Percentiles rank a stretch among this genome's conserved stretches.
Conservation (phyloP, 2,888 invertebrate species). For the Cyclophora punctaria region DNA sequence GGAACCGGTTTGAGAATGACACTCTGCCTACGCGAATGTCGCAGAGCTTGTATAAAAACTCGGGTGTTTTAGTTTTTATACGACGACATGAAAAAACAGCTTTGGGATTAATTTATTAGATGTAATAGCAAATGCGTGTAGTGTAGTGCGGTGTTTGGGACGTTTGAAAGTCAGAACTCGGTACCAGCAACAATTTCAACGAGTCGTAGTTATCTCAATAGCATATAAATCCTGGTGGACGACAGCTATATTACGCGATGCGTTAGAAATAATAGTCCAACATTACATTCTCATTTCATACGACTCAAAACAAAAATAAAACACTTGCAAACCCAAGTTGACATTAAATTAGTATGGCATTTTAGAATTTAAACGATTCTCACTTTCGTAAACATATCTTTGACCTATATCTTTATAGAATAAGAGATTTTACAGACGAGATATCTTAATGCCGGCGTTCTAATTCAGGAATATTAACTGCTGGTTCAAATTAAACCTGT, state of each 20-base stretch:
- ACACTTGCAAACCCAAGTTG: too few species aligned
- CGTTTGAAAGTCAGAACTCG: slow-evolving; percentile 18
- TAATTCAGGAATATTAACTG: not conserved
- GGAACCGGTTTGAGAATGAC: slow-evolving; percentile 35
- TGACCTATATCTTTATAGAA: too few species aligned
- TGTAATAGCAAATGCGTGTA: slow-evolving; percentile 22
- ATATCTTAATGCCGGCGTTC: too few species aligned
- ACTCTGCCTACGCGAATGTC: slow-evolving; percentile 36
- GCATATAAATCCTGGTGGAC: slow-evolving; percentile 32
- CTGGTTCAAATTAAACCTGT: slow-evolving; percentile 1
- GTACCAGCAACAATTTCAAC: slow-evolving; percentile 24
- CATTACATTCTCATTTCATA: too few species aligned
- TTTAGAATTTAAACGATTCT: too few species aligned
- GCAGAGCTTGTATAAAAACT: slow-evolving; percentile 40
- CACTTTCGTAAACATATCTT: too few species aligned
- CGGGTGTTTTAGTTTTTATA: slow-evolving; percentile 25
- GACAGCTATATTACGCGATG: slow-evolving; percentile 30
- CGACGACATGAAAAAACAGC: slow-evolving; percentile 28
- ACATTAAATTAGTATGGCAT: too few species aligned
- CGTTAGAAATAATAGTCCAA: too few species aligned
- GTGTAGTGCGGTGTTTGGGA: slow-evolving; percentile 29
- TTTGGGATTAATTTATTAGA: slow-evolving; percentile 26
- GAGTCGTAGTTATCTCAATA: slow-evolving; percentile 27
- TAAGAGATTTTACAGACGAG: too few species aligned
- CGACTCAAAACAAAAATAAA: too few species aligned